These are phyloP conservation scores for Spilarctia lutea DNA, from an alignment of 2,888 invertebrate genomes.

Conservation along the genomic window DNA sequence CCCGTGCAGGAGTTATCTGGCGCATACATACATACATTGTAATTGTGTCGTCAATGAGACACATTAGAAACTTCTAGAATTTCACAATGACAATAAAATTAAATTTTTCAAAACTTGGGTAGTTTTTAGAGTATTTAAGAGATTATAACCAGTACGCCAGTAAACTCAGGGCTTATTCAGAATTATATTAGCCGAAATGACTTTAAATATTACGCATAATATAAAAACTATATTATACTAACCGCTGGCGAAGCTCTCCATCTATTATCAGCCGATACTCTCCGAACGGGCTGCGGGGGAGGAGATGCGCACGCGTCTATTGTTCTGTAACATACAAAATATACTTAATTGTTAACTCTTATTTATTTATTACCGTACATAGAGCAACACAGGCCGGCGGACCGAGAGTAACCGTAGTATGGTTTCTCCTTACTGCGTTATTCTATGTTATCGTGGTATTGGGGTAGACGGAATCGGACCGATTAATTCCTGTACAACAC, in stretches of 20 bases:
- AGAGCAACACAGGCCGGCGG: no score
- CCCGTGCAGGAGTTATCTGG: conserved; percentile 55
- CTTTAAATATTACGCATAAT: not conserved
- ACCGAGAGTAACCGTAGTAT: no score
- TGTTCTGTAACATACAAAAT: conserved; percentile 57
- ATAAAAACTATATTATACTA: conserved; percentile 26
- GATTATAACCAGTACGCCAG: no score
- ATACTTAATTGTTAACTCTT: not conserved
- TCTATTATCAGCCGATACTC: conserved; percentile 77
- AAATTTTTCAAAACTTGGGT: no score
- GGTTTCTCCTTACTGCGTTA: no score
- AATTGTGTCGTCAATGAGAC: not conserved
- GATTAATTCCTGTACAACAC: no score
- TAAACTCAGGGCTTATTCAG: not conserved
- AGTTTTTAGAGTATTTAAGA: no score
- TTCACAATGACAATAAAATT: no score
- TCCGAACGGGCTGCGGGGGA: conserved; percentile 76
- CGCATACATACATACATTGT: not conserved
- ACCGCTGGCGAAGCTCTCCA: conserved; percentile 77
- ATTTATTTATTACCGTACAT: no score
- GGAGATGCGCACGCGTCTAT: conserved; percentile 78
- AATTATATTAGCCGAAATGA: not conserved
- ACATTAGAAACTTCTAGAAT: no score
- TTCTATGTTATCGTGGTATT: no score
- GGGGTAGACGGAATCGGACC: no score